Evolutionary conservation across 2,113 vertebrate genomes (phyloP).

Genomic region (Carassius gibelio): DNA sequence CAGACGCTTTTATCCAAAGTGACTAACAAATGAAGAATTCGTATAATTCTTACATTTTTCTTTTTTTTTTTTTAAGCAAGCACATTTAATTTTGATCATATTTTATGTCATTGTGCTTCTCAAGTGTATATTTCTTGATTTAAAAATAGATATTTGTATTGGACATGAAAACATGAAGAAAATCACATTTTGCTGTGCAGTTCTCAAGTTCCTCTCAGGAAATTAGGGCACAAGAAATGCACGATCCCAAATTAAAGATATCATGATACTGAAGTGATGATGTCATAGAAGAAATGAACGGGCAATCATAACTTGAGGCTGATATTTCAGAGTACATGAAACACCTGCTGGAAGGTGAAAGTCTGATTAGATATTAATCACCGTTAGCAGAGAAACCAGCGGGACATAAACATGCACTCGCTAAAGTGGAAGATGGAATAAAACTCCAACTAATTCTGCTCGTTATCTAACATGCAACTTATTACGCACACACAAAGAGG

Average conservation of each 20-base stretch:
- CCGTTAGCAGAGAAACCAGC: slow-evolving; percentile 38
- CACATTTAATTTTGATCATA: no score
- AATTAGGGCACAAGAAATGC: neutral
- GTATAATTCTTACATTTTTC: no score
- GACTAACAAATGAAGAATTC: no score
- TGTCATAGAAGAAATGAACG: slow-evolving; percentile 1
- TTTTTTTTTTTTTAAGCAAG: no score
- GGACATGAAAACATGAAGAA: no score
- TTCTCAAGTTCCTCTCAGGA: neutral
- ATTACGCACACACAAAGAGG: slow-evolving; percentile 7
- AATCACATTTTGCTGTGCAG: neutral
- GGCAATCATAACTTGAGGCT: neutral
- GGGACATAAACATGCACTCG: neutral
- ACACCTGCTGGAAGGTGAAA: slow-evolving; percentile 32
- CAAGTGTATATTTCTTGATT: no score
- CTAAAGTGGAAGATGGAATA: neutral
- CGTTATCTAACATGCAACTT: slow-evolving; percentile 11
- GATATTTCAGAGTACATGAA: neutral
- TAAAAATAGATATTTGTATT: no score
- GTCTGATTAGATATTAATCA: slow-evolving; percentile 40
- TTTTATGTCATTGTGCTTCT: no score
- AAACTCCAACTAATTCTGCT: neutral
- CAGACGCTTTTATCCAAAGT: no score
- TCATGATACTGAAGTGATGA: neutral
- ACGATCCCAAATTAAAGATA: slow-evolving; percentile 15